Evolutionary conservation across 1,140 invertebrate species (phyloP).

Genomic region (Eupristina koningsbergeri): DNA sequence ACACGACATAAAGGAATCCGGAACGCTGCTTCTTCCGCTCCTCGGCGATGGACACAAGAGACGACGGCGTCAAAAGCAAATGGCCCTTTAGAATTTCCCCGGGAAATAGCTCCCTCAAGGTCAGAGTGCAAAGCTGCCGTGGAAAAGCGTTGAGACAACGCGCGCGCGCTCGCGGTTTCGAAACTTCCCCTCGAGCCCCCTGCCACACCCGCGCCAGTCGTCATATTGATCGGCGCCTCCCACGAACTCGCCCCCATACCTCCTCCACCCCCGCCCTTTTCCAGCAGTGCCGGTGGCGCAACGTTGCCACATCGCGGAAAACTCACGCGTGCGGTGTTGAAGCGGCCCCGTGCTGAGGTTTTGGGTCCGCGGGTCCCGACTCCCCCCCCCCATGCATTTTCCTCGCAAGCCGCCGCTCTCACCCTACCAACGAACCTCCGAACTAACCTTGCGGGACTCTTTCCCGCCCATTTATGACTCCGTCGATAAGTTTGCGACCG

Average conservation of each 20-base stretch:
- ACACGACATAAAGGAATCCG: not conserved
- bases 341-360: not conserved
- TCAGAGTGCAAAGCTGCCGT: slow-evolving; percentile 49
- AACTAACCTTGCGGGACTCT: not conserved
- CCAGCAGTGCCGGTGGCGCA: slow-evolving; percentile 23
- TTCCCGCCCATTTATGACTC: not conserved
- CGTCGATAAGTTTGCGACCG: not conserved
- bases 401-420: too few relatives aligned
- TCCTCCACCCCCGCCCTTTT: slow-evolving; percentile 4
- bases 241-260: slow-evolving; percentile 40
- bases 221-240: slow-evolving; percentile 66
- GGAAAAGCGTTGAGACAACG: not conserved
- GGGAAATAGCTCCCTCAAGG: slow-evolving; percentile 58
- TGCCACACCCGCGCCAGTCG: slow-evolving; percentile 64
- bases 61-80: not conserved
- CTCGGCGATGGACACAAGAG: not conserved
- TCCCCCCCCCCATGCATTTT: too few relatives aligned
- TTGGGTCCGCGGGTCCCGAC: not conserved
- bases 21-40: not conserved
- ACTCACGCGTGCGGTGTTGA: not conserved
- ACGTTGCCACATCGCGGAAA: slow-evolving; percentile 54
- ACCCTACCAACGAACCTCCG: not conserved
- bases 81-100: not conserved
- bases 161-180: slow-evolving; percentile 41
- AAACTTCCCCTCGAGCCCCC: slow-evolving; percentile 58